Conservation (phyloP, 2,888 invertebrate genomes). For the Drosophila neotestacea region DNA sequence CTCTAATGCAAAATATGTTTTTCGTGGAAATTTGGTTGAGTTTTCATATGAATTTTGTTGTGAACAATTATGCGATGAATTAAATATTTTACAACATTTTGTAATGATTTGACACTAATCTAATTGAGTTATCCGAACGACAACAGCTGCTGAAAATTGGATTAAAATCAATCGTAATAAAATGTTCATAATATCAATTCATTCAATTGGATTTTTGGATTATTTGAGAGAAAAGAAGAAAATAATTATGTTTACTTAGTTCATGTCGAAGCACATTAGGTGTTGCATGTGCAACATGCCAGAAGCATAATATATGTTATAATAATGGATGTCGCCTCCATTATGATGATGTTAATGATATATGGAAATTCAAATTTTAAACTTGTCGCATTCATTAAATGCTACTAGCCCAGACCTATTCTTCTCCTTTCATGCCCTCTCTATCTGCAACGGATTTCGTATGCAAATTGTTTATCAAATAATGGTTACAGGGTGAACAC, state of each 20-base stretch:
- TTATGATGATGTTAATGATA: conserved; percentile 14
- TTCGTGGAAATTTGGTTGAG: not conserved
- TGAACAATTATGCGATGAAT: not conserved
- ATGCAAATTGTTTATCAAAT: conserved; percentile 18
- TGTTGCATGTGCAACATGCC: conserved; percentile 6
- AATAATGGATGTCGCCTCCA: not conserved
- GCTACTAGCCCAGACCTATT: conserved; percentile 1
- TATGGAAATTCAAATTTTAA: conserved; percentile 33
- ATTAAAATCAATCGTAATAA: conserved; percentile 12
- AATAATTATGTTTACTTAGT: conserved; percentile 14
- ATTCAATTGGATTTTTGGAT: conserved; percentile 26
- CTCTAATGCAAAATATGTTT: not conserved
- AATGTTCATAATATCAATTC: conserved; percentile 21
- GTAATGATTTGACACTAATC: conserved; percentile 14
- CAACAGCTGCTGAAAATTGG: conserved; percentile 12
- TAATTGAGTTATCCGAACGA: not conserved
- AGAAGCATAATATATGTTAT: not conserved
- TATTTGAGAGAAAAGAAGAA: conserved; percentile 4
- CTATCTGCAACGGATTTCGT: not conserved
- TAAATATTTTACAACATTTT: conserved; percentile 3
- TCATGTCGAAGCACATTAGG: conserved; percentile 11
- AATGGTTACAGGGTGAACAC: conserved; percentile 7
- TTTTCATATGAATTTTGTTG: not conserved
- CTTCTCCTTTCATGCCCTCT: not conserved
- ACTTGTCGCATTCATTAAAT: conserved; percentile 38